Conservation (phyloP, 2,113 vertebrate genomes). For the Craseonycteris thonglongyai region DNA sequence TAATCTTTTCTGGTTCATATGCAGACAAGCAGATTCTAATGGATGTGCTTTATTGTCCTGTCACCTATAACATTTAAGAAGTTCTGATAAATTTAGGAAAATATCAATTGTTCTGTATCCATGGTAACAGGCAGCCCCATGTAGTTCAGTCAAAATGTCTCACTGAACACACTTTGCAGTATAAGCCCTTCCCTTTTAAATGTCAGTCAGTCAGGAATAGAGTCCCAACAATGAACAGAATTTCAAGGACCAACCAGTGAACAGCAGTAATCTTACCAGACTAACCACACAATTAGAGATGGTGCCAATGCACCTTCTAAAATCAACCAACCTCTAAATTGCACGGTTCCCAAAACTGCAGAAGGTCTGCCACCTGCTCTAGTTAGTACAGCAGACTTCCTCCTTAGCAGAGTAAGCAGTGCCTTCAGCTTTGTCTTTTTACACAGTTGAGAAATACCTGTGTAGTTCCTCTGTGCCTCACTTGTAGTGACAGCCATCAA, state of each 20-base stretch:
- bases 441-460: neutral
- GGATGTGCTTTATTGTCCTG: neutral
- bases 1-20: neutral
- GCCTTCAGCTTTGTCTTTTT: neutral
- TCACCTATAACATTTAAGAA: neutral
- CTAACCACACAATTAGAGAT: neutral
- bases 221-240: neutral
- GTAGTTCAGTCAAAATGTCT: neutral
- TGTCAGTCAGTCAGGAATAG: neutral
- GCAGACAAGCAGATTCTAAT: neutral
- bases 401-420: neutral
- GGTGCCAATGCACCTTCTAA: neutral
- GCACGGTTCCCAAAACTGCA: no score
- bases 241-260: neutral
- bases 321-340: neutral
- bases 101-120: neutral
- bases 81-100: neutral
- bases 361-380: fast-evolving
- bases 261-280: neutral
- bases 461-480: no score
- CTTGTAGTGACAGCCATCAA: no score
- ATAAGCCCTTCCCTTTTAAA: fast-evolving
- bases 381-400: neutral
- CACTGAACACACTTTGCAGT: neutral
- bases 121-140: neutral